These are phyloP conservation scores for Gerosis bhagava DNA, from an alignment of 2,888 invertebrate species.

Conservation along the genomic window DNA sequence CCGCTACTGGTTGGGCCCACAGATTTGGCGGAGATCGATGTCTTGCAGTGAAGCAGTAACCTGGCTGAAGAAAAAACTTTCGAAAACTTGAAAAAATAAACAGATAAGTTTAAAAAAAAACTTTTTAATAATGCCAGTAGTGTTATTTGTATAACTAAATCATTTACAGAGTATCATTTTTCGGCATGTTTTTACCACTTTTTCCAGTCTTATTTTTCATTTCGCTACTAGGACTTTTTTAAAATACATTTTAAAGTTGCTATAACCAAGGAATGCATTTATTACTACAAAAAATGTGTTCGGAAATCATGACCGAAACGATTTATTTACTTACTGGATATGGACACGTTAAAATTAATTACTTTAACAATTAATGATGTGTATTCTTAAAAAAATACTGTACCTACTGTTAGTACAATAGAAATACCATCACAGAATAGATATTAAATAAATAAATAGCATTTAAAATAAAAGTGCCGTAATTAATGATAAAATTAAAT, in stretches of 20 bases:
- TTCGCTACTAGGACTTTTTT: constrained; percentile 40
- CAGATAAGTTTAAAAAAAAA: constrained; percentile 30
- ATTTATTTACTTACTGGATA: constrained; percentile 10
- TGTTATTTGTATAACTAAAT: constrained; percentile 20
- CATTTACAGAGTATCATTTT: constrained; percentile 27
- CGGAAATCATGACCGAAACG: too few relatives aligned
- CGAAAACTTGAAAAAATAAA: constrained; percentile 9
- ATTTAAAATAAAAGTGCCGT: not conserved
- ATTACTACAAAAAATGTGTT: constrained; percentile 6
- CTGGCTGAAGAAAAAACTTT: too few relatives aligned
- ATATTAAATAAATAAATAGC: not conserved
- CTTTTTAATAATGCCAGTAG: constrained; percentile 34
- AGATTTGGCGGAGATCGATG: too few relatives aligned
- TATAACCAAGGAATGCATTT: constrained; percentile 45
- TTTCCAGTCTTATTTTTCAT: constrained; percentile 57
- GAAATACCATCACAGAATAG: constrained; percentile 3
- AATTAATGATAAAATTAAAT: too few relatives aligned
- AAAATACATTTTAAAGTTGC: constrained; percentile 9
- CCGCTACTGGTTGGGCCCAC: too few relatives aligned
- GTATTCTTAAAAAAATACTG: not conserved
- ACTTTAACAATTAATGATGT: constrained; percentile 2
- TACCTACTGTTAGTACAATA: constrained; percentile 2
- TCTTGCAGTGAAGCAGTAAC: too few relatives aligned
- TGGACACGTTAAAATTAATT: constrained; percentile 21
- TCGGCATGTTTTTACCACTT: constrained; percentile 42